Evolutionary conservation across 1,140 invertebrate species (phyloP).

Genomic region (Microplitis mediator): DNA sequence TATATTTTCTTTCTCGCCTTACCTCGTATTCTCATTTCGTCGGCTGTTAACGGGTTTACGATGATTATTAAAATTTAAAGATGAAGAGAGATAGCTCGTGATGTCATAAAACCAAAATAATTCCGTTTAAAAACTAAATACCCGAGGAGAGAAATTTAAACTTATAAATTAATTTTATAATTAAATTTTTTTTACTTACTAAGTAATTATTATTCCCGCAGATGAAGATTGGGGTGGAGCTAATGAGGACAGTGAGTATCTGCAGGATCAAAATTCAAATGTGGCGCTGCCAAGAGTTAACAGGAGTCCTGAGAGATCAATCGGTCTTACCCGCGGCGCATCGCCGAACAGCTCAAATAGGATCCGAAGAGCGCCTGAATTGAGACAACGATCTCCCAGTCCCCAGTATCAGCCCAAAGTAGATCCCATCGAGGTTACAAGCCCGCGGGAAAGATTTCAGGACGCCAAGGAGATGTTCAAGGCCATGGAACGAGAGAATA

Average conservation of each 20-base stretch:
- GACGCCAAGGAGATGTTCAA: slow-evolving; percentile 84
- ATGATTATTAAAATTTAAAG: neutral
- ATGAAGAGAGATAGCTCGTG: neutral
- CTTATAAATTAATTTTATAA: neutral
- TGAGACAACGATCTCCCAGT: slow-evolving; percentile 63
- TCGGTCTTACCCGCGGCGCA: slow-evolving; percentile 37
- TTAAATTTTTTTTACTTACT: no score
- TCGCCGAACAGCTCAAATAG: slow-evolving; percentile 43
- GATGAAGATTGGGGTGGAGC: slow-evolving; percentile 58
- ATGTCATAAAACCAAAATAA: neutral
- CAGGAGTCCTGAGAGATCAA: slow-evolving; percentile 53
- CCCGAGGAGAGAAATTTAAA: neutral
- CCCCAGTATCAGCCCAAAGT: slow-evolving; percentile 59
- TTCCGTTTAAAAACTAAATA: neutral
- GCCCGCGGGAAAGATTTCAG: slow-evolving; percentile 77
- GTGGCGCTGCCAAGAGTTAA: slow-evolving; percentile 52
- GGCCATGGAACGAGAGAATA: slow-evolving; percentile 74
- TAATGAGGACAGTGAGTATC: slow-evolving; percentile 51
- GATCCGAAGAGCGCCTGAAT: slow-evolving; percentile 52
- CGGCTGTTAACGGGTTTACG: neutral
- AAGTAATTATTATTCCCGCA: slow-evolving; percentile 32
- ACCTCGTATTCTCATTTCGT: neutral
- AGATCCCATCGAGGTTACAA: slow-evolving; percentile 49
- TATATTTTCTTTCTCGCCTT: neutral
- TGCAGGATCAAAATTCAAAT: slow-evolving; percentile 46